Conservation (phyloP, 2,797 vertebrate genomes). For the Heteromormyrus szaboi region DNA sequence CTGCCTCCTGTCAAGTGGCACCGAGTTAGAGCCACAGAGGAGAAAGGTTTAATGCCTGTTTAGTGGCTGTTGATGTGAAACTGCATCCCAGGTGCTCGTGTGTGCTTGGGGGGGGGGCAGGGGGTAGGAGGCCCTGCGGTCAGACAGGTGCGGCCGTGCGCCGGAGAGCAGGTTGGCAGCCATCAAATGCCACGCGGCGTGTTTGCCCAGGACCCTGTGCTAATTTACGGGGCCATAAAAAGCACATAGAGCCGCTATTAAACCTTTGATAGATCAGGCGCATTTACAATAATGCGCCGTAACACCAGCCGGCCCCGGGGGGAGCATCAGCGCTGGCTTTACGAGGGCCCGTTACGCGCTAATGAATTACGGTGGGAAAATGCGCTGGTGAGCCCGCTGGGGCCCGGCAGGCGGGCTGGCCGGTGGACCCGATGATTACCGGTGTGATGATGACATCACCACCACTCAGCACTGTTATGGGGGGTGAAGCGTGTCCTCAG, state of each 20-base stretch:
- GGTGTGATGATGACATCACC: neutral
- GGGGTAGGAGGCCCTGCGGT: neutral
- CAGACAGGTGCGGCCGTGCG: slow-evolving; percentile 8
- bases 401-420: neutral
- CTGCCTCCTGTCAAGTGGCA: neutral
- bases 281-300: slow-evolving; percentile 38
- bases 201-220: slow-evolving; percentile 27
- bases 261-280: slow-evolving; percentile 42
- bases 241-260: slow-evolving; percentile 29
- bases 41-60: neutral
- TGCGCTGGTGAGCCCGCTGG: neutral
- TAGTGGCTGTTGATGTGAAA: neutral
- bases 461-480: neutral
- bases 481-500: neutral
- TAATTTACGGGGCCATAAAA: slow-evolving; percentile 45
- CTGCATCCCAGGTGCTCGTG: neutral
- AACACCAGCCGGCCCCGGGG: slow-evolving; percentile 37
- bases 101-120: neutral
- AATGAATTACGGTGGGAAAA: slow-evolving; percentile 20
- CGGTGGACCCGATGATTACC: neutral
- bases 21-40: neutral
- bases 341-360: slow-evolving; percentile 34
- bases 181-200: slow-evolving; percentile 28
- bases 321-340: slow-evolving; percentile 41
- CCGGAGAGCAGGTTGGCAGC: slow-evolving; percentile 16